Evolutionary conservation across 2,888 invertebrate genomes (phyloP), one percentile per base, ranked within the genome.

Genomic region (Aplocera efformata): DNA sequence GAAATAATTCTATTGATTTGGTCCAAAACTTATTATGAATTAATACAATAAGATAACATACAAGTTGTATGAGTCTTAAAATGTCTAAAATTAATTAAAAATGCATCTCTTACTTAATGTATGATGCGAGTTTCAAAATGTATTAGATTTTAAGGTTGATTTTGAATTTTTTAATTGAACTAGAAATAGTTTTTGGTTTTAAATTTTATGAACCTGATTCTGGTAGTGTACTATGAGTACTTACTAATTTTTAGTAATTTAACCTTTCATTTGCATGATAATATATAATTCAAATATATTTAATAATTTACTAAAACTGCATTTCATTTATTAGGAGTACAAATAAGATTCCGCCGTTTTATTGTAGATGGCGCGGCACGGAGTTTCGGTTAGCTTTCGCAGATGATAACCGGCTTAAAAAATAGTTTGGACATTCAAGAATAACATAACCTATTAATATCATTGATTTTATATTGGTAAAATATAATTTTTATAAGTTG

Each of bases 181-280:
- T 44, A 40, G 28, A 32, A 26, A 10, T 26, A 28, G 10, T 26
- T 35, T 34, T 21, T n/a, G 21, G 13, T 27, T 28, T 36, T 26
- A 8, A 26, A 9, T 22, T 13, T n/a, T 13, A 20, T 8, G 28
- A 20, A 28, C 22, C 25, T 22, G n/a, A 13, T 24, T 36, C 9
- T 38, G 10, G 28, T 23, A 27, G 11, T 32, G 45, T 53, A 50
- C 50, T 40, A 23, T 49, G 21, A 26, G 51, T 49, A 52, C 49
- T 25, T 49, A 52, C 49, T 25, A 24, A 10, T 17, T 21, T 35
- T 38, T 36, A 17, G 5, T 33, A 38, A 17, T 28, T 41, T 32
- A 32, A 36, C 6, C 27, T 39, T 39, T 47, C 34, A 29, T 20
- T 29, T 42, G 42, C 42, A 48, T 48, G 47, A 31, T 48, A 43